Percentiles rank a stretch among this genome's conserved stretches.
phyloP scores from a whole-genome alignment of 2,113 vertebrate genomes.

The Gymnocephalus cernua region DNA sequence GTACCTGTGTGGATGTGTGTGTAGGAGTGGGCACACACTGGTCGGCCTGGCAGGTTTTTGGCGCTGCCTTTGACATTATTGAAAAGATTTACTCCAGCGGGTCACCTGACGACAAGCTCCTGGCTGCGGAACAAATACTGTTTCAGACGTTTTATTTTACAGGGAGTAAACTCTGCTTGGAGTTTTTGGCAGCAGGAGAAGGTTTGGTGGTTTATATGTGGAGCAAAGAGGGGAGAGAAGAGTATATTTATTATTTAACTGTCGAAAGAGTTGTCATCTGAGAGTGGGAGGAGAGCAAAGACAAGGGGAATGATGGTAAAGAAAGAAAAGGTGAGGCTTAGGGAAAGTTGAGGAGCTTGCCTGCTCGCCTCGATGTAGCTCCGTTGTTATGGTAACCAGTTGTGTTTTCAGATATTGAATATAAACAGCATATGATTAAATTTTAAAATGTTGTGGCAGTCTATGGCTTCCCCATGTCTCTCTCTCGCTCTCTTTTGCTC shows the following conservation, averaged over 20 bases:
- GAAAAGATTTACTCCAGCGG: slow-evolving; percentile 76
- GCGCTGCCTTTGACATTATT: slow-evolving; percentile 68
- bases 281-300: slow-evolving; percentile 32
- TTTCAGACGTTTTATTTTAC: slow-evolving; percentile 69
- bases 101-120: slow-evolving; percentile 78
- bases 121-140: slow-evolving; percentile 75
- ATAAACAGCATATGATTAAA: slow-evolving; percentile 56
- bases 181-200: slow-evolving; percentile 61
- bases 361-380: background rate
- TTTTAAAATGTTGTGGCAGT: slow-evolving; percentile 28
- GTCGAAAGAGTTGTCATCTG: slow-evolving; percentile 55
- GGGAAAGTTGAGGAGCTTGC: slow-evolving; percentile 17
- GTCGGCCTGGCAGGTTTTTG: slow-evolving; percentile 75
- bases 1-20: background rate
- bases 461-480: slow-evolving; percentile 26
- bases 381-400: slow-evolving; percentile 42
- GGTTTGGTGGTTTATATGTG: slow-evolving; percentile 36
- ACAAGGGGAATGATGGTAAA: slow-evolving; percentile 34
- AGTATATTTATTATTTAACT: slow-evolving; percentile 64
- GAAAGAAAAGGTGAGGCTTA: slow-evolving; percentile 49
- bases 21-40: slow-evolving; percentile 52
- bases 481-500: slow-evolving; percentile 18
- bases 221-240: slow-evolving; percentile 36
- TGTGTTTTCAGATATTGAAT: slow-evolving; percentile 59
- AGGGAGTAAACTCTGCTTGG: slow-evolving; percentile 59